Evolutionary conservation across 2,113 vertebrate genomes (phyloP), one percentile per base, ranked within the genome.

Genomic region (Corythaixoides concolor): DNA sequence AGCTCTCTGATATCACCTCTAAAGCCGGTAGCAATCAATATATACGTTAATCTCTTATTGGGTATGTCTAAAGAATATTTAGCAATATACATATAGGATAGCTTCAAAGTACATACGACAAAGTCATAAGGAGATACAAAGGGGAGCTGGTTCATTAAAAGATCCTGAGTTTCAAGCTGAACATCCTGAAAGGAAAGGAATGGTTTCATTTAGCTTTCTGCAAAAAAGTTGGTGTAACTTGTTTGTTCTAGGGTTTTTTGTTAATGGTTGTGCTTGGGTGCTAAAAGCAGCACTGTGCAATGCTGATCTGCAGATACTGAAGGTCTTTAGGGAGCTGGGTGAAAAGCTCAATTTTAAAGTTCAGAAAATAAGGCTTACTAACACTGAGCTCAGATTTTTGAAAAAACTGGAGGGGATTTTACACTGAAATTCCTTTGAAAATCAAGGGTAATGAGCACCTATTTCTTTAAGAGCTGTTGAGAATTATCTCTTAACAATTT

Each of bases 131-230:
- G 14, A 75, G 12, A 21, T 49, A 32, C 7, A 33, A 84, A 52
- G 9, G 6, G 13, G 8, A n/a, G 4, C 6, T 64, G 28, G 5
- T 11, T 37, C 0, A 0, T 56, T 58, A 45, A 52, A 82, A 59
- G 30, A 21, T 30, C 10, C 12, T 33, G 45, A 69, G 16, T 43
- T 35, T 67, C 15, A 59, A 55, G 41, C 3, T 64, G 39, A 91
- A 85, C 12, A 69, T 53, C 15, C 1, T 3, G 49, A 75, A 63
- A 81, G 28, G 13, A 94, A 91, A 68, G 6, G 0, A 67, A 35
- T 22, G 3, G 9, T 41, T 80, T 92, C 5, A 18, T 45, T 68
- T 32, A 47, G 17, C 10, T 79, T 85, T 88, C 30, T 72, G 21
- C 22, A 53, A 73, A 93, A 82, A 52, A 55, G 7, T 56, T 78